Evolutionary conservation across 2,888 invertebrate species (phyloP).

Genomic region (Catocala nupta): DNA sequence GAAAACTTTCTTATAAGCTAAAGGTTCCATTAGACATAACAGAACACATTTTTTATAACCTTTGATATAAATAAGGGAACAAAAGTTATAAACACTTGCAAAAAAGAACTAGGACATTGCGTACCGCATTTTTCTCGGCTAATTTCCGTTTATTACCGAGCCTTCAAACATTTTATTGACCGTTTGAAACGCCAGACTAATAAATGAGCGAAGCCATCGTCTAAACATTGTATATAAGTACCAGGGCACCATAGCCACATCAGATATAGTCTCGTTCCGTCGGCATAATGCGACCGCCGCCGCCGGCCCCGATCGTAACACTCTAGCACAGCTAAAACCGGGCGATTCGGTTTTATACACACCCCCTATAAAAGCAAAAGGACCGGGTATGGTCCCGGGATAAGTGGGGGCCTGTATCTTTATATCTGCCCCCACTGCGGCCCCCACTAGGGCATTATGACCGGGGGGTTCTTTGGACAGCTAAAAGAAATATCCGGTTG

Average conservation of each 20-base stretch:
- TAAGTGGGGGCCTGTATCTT: slow-evolving; percentile 87
- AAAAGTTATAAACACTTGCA: slow-evolving; percentile 29
- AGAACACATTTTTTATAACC: neutral
- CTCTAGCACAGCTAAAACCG: slow-evolving; percentile 86
- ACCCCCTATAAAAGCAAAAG: slow-evolving; percentile 88
- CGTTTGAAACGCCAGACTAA: slow-evolving; percentile 65
- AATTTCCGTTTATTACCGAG: slow-evolving; percentile 63
- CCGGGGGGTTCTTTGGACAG: slow-evolving; percentile 87
- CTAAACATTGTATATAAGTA: slow-evolving; percentile 80
- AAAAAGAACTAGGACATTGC: slow-evolving; percentile 32
- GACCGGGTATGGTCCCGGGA: slow-evolving; percentile 84
- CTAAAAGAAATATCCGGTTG: slow-evolving; percentile 87
- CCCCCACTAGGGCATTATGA: slow-evolving; percentile 83
- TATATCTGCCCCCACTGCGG: slow-evolving; percentile 82
- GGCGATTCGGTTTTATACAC: slow-evolving; percentile 87
- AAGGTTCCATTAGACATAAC: too few species aligned
- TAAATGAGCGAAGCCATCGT: slow-evolving; percentile 71
- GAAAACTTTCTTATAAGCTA: too few species aligned
- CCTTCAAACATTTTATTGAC: slow-evolving; percentile 71
- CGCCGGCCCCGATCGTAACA: slow-evolving; percentile 84
- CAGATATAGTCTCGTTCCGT: slow-evolving; percentile 77
- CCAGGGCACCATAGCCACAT: slow-evolving; percentile 78
- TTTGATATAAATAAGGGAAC: slow-evolving; percentile 33
- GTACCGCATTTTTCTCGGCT: slow-evolving; percentile 43
- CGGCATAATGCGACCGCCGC: slow-evolving; percentile 78